Base-by-base conservation (phyloP, 1,140 invertebrate genomes). In the Aphidius gifuensis region DNA sequence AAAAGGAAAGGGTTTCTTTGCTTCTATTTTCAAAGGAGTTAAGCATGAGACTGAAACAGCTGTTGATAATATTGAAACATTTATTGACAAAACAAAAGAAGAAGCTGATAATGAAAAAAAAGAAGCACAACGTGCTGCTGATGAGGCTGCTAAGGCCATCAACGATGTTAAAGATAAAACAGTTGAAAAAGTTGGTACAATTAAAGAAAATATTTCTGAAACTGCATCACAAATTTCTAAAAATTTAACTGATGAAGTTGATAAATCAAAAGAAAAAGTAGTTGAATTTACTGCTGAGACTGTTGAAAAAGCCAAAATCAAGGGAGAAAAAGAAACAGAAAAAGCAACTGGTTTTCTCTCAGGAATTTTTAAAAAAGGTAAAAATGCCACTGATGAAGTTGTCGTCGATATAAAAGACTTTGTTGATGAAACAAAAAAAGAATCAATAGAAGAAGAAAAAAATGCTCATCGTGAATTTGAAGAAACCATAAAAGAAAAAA, bases 311-410 rank as follows among this genome's bases (percentile, higher is more conserved):
- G 55, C 57, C 11, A 60, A 59, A 32, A 59, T 58, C 51, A 63
- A 65, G 9, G 55, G 65, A 0, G 69, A 69, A 6, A 72, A 69
- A 58, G 61, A 56, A 0, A 74, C 73, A 39, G 70, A 71, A 4
- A 75, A 71, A 16, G n/a, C 48, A 0, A 48, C 64, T 0, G 69
- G 72, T 2, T 71, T 75, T 21, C 62, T 74, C 1, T 67, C 71
- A 5, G 70, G 70, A 1, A 66, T 74, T 5, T 71, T 74, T 2
- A 74, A 72, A 49, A 68, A 70, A 9, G 66, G 58, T 0, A 73
- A 72, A 62, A 47, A 71, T 7, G 39, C 65, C 1, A 66, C 59
- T 5, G 70, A 74, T 1, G 69, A 71, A 7, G 64, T 60, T 11
- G 47, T 64, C 1, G 65, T 62, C 0, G 68, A 69, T 7, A 64